Conservation (phyloP, 92 coral and sea anemone species). For the Pocillopora grandis region DNA sequence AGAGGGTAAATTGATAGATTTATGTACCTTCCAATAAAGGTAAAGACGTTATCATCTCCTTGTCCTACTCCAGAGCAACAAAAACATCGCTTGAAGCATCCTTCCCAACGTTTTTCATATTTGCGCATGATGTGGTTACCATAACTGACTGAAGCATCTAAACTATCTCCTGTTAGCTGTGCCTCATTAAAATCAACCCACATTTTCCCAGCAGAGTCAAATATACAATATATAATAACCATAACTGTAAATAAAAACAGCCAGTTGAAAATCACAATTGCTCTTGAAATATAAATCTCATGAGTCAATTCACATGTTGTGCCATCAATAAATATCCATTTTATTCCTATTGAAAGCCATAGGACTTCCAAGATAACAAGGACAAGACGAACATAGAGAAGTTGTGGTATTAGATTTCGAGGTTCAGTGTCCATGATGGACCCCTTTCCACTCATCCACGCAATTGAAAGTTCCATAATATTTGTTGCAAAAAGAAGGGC, state of each 20-base stretch:
- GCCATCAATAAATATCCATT: slow-evolving; percentile 91
- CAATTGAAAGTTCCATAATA: slow-evolving; percentile 85
- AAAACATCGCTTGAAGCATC: slow-evolving; percentile 74
- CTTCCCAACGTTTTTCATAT: slow-evolving; percentile 85
- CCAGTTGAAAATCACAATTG: slow-evolving; percentile 94
- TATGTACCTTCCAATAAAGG: slow-evolving; percentile 89
- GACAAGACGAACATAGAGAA: slow-evolving; percentile 83
- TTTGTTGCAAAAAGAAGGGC: slow-evolving; percentile 95
- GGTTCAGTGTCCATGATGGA: slow-evolving; percentile 95
- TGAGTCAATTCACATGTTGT: slow-evolving; percentile 54
- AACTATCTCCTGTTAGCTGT: slow-evolving; percentile 61
- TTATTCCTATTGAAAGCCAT: slow-evolving; percentile 93
- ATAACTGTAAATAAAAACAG: slow-evolving; percentile 82
- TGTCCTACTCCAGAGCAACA: slow-evolving; percentile 85
- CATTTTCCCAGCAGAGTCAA: slow-evolving; percentile 91
- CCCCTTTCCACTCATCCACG: slow-evolving; percentile 97
- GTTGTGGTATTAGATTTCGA: slow-evolving; percentile 79
- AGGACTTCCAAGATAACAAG: slow-evolving; percentile 77
- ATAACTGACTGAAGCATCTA: slow-evolving; percentile 62
- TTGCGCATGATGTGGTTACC: slow-evolving; percentile 72
- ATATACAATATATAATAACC: slow-evolving; percentile 74
- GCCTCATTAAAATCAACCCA: slow-evolving; percentile 89
- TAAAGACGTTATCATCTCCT: slow-evolving; percentile 88
- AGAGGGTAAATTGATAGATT: background rate
- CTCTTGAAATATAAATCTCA: slow-evolving; percentile 76